Evolutionary conservation across 2,888 invertebrate genomes (phyloP).

Genomic region (Digitonthophagus gazella): DNA sequence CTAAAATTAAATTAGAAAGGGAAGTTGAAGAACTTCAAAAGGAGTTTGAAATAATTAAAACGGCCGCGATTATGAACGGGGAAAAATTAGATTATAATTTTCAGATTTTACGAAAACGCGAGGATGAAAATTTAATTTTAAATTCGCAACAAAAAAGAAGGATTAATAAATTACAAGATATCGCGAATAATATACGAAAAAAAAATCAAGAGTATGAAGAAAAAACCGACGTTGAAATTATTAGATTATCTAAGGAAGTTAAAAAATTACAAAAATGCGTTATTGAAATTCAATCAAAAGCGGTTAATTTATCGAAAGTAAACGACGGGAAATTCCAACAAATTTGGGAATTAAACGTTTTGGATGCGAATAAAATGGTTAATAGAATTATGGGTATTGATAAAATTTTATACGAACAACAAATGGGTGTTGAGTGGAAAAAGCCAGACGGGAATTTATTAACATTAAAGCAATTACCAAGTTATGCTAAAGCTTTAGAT

Average conservation of each 20-base stretch:
- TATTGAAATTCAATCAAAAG: slow-evolving; percentile 68
- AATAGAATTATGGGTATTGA: slow-evolving; percentile 59
- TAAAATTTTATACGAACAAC: slow-evolving; percentile 61
- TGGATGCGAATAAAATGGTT: slow-evolving; percentile 53
- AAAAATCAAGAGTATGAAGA: slow-evolving; percentile 66
- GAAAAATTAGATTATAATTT: slow-evolving; percentile 92
- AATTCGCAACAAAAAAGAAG: slow-evolving; percentile 76
- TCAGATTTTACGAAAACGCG: slow-evolving; percentile 79
- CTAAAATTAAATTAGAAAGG: slow-evolving; percentile 65
- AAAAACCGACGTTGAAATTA: slow-evolving; percentile 64
- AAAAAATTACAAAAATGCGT: slow-evolving; percentile 65
- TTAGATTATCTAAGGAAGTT: slow-evolving; percentile 66
- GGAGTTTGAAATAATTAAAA: slow-evolving; percentile 76
- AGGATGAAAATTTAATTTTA: slow-evolving; percentile 81
- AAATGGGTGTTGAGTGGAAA: slow-evolving; percentile 59
- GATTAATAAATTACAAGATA: slow-evolving; percentile 74
- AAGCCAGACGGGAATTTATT: slow-evolving; percentile 48
- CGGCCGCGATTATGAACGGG: slow-evolving; percentile 77
- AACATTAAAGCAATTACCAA: slow-evolving; percentile 51
- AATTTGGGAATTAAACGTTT: slow-evolving; percentile 63
- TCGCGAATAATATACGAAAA: slow-evolving; percentile 63
- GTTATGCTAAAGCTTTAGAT: slow-evolving; percentile 41
- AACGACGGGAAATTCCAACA: slow-evolving; percentile 64
- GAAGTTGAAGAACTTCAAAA: slow-evolving; percentile 73
- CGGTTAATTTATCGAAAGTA: slow-evolving; percentile 60